Base-by-base conservation (phyloP, 2,888 invertebrate species). In the Microctonus aethiopoides region DNA sequence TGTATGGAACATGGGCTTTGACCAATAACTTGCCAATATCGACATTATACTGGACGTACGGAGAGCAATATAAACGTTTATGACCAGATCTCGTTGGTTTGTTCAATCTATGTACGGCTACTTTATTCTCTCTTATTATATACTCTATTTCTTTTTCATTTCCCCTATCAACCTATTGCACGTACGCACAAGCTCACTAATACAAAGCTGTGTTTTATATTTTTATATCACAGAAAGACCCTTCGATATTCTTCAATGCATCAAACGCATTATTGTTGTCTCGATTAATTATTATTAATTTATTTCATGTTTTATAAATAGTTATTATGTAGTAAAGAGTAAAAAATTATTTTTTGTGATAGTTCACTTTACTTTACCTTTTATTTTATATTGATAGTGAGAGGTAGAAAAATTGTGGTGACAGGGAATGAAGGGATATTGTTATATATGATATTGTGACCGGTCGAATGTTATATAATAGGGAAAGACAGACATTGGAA, bases 21-120 rank as follows among this genome's bases (percentile, higher is more conserved):
- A 26, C 26, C 84, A 84, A 85, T 86, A 86, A 84, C 83, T 86
- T 82, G 84, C 85, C 86, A 86, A 86, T 86, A 86, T 85, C 84
- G 83, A 78, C 79, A 83, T 83, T 80, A 82, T n/a, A n/a, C 82
- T 78, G 78, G 81, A 39, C 80, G 79, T 78, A 84, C 82, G 80
- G 81, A 83, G 79, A 80, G 83, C 84, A 84, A 84, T 86, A 86
- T 85, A 84, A 86, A 81, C 85, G 85, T 86, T 86, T 86, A 86
- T 85, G 84, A 81, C 79, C 83, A 82, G 81, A 80, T 81, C 81
- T n/a, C 80, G 77, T 36, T 52, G 46, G 6, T 32, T 52, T 20
- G 20, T 52, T 26, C 54, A 46, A 16, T 46, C 46, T 46, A 46
- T 46, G 7, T n/a, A 32, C 20, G 29, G n/a, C n/a, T n/a, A n/a